These are phyloP conservation scores for Ascaphus truei DNA, from an alignment of 2,113 vertebrate species.

Conservation along the genomic window DNA sequence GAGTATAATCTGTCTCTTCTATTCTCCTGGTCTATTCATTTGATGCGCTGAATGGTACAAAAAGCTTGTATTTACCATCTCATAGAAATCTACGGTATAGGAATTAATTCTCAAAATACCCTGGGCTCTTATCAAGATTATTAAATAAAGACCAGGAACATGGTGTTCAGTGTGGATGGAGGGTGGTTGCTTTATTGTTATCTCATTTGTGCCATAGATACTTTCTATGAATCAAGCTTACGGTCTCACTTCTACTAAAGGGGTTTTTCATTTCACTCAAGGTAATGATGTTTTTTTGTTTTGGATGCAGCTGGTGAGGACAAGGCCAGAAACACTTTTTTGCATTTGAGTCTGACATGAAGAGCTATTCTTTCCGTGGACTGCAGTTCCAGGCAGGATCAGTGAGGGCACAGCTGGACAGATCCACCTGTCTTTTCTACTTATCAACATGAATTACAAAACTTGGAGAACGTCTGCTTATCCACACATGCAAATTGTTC, in stretches of 20 bases:
- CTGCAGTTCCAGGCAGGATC: too few relatives aligned
- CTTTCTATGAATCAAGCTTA: background rate
- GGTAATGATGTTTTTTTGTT: background rate
- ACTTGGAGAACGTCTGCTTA: background rate
- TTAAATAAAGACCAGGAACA: conserved; percentile 1
- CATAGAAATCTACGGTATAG: background rate
- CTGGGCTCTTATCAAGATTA: background rate
- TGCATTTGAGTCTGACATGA: background rate
- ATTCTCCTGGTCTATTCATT: conserved; percentile 3
- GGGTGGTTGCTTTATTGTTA: background rate
- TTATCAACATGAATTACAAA: background rate
- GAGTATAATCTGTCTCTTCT: conserved; percentile 2
- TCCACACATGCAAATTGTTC: too few relatives aligned
- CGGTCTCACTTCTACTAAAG: background rate
- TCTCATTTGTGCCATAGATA: background rate
- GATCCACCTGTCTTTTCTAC: background rate
- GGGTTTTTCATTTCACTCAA: background rate
- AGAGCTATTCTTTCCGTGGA: too few relatives aligned
- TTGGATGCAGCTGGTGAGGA: background rate
- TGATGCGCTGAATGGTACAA: background rate
- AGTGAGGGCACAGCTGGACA: background rate
- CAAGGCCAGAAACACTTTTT: background rate
- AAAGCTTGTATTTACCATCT: conserved; percentile 8
- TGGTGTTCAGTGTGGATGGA: background rate
- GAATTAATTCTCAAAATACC: background rate